Base-by-base conservation (phyloP, 2,888 invertebrate genomes). In the Yponomeuta sedellus region DNA sequence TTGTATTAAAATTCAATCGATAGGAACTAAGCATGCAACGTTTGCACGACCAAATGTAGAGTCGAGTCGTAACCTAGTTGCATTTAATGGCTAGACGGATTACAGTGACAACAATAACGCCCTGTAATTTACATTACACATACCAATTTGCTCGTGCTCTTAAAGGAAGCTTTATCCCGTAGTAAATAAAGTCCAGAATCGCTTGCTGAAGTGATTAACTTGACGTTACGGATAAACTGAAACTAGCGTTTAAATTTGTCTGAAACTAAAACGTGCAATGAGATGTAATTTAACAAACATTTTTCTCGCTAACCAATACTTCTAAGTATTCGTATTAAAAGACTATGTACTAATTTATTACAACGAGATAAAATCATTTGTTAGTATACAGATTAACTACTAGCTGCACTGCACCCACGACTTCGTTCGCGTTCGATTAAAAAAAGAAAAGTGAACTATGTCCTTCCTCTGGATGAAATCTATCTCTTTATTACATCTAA, bases 71-170 rank as follows among this genome's bases (percentile, higher is more conserved):
- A 52, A 58, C 20, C 58, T 22, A 58, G 58, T 58, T 20, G 58
- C 58, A 19, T 58, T 58, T 58, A 19, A 19, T 10, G 20, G 19
- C 22, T 22, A 57, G 58, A 28, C 34, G 61, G 61, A 61, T 61
- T 28, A 16, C 16, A 12, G 28, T 61, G 25, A 28, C 61, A 61
- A 61, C 61, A 28, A n/a, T 61, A 34, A 61, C 61, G 28, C n/a
- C 16, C 2, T 25, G 28, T 61, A 61, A 61, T 61, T 61, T 61
- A 61, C 28, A n/a, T n/a, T n/a, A 28, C 22, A 59, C 44, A 16
- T 4, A 52, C 10, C 12, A 52, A 6, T 44, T 44, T 52, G 44
- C 16, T 16, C 16, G 44, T 52, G 44, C 44, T 16, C 16, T 52
- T 12, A 4, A 52, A 16, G 12, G 16, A 5, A 52, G 44, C 44